These are phyloP conservation scores for Crotalus helleri DNA, from an alignment of 2,113 vertebrate genomes.

Conservation along the genomic window DNA sequence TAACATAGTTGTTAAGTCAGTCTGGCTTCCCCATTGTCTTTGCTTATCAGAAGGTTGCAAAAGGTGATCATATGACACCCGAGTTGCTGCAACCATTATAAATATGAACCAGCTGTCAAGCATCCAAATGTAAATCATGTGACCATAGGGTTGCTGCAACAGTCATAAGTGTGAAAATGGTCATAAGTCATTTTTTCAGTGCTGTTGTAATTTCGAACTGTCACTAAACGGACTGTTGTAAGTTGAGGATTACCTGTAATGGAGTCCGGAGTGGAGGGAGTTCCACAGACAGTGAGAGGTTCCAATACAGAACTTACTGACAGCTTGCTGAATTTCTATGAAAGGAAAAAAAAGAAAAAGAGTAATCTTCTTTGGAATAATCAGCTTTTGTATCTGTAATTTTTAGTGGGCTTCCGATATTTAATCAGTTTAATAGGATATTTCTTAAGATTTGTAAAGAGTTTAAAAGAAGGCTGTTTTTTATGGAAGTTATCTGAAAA, in stretches of 20 bases:
- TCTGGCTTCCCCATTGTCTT: background rate
- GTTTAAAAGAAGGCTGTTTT: background rate
- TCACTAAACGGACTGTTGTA: background rate
- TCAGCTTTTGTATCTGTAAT: conserved; percentile 44
- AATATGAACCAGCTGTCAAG: background rate
- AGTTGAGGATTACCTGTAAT: background rate
- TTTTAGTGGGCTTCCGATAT: background rate
- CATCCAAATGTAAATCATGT: background rate
- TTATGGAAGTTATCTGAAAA: background rate
- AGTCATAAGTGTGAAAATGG: background rate
- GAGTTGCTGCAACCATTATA: background rate
- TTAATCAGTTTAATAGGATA: conserved; percentile 19
- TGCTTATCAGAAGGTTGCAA: too few species aligned
- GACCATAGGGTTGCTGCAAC: background rate
- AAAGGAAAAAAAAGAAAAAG: conserved; percentile 10
- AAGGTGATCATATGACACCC: too few species aligned
- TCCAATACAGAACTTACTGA: rapidly evolving
- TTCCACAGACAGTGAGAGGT: background rate
- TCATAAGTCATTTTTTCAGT: background rate
- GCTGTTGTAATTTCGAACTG: background rate
- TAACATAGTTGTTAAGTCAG: background rate
- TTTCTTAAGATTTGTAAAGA: background rate
- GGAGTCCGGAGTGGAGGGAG: rapidly evolving
- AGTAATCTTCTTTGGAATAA: conserved; percentile 23
- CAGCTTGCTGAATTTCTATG: background rate